Percentiles rank a stretch among this genome's conserved stretches.
phyloP scores from a whole-genome alignment of 2,113 vertebrate genomes.

The Sebastes fasciatus region DNA sequence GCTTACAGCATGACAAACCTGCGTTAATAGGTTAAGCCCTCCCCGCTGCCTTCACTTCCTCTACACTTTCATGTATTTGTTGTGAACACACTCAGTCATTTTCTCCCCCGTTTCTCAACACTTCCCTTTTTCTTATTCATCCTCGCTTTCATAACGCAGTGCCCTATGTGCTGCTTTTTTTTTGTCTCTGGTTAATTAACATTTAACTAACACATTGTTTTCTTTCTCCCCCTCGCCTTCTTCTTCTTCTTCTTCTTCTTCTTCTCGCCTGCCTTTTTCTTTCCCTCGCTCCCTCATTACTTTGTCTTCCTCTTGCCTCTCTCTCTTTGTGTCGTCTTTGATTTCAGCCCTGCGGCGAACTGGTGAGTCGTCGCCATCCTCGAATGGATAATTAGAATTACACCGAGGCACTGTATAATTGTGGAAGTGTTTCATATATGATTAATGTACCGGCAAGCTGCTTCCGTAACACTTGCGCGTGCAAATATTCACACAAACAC shows the following conservation, averaged over 20 bases:
- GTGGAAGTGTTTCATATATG: constrained; percentile 57
- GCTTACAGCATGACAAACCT: constrained; percentile 75
- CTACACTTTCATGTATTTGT: constrained; percentile 43
- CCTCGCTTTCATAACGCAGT: constrained; percentile 42
- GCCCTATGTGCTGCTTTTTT: constrained; percentile 42
- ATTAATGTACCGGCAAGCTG: constrained; percentile 23
- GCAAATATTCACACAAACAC: constrained; percentile 26
- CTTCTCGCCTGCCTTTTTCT: background rate
- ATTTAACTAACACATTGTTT: constrained; percentile 69
- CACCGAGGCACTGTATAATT: constrained; percentile 18
- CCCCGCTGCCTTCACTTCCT: constrained; percentile 45
- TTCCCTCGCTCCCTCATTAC: constrained; percentile 17
- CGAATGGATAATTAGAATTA: constrained; percentile 65
- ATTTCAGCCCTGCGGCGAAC: constrained; percentile 52
- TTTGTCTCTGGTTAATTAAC: constrained; percentile 71
- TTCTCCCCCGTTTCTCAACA: background rate
- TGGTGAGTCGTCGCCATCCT: constrained; percentile 40
- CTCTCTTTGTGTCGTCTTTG: constrained; percentile 42
- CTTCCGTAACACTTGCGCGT: background rate
- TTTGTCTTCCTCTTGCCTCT: constrained; percentile 17
- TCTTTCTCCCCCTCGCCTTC: background rate
- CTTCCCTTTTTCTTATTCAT: constrained; percentile 37
- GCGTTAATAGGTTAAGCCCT: constrained; percentile 70
- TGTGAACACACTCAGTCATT: constrained; percentile 23
- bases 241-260: background rate